A percentile compares a stretch with the other conserved stretches of the same genome.
These are phyloP conservation scores for Tretioscincus oriximinensis DNA, from an alignment of 2,113 vertebrate genomes.

Conservation along the genomic window DNA sequence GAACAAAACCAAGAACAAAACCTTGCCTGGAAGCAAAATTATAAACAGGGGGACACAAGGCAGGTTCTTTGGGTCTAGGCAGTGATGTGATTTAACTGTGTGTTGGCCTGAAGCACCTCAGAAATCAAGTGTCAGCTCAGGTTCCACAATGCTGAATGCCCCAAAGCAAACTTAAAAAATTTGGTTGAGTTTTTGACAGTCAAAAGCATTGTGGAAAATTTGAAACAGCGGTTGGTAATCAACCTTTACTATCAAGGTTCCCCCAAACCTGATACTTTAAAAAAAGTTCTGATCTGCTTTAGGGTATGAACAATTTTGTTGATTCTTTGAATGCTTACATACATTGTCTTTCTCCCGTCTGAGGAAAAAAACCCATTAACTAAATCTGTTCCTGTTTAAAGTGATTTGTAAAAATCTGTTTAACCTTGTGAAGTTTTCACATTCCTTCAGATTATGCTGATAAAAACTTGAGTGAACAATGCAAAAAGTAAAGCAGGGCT, in stretches of 20 bases:
- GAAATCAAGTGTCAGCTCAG: no score
- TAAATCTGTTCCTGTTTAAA: slow-evolving; percentile 2
- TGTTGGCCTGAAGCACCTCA: no score
- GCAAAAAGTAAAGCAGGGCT: slow-evolving; percentile 10
- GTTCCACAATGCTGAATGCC: no score
- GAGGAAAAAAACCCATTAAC: slow-evolving; percentile 20
- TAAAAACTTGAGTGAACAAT: not conserved
- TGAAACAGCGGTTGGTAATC: not conserved
- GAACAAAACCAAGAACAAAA: no score
- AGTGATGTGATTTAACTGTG: no score
- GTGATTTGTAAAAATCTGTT: slow-evolving; percentile 21
- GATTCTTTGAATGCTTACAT: not conserved
- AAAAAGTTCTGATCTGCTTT: slow-evolving; percentile 1
- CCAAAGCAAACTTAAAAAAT: no score
- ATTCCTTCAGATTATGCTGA: slow-evolving; percentile 33
- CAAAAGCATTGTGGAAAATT: not conserved
- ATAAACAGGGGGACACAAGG: no score
- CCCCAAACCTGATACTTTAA: not conserved
- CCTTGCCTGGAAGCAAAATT: no score
- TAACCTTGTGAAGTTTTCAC: slow-evolving; percentile 21
- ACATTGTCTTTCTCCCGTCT: slow-evolving; percentile 13
- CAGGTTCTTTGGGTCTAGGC: no score
- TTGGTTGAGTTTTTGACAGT: not conserved
- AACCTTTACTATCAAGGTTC: not conserved
- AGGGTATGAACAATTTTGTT: not conserved